These are phyloP conservation scores for Globia sparganii DNA, from an alignment of 2,888 invertebrate genomes.

Conservation along the genomic window DNA sequence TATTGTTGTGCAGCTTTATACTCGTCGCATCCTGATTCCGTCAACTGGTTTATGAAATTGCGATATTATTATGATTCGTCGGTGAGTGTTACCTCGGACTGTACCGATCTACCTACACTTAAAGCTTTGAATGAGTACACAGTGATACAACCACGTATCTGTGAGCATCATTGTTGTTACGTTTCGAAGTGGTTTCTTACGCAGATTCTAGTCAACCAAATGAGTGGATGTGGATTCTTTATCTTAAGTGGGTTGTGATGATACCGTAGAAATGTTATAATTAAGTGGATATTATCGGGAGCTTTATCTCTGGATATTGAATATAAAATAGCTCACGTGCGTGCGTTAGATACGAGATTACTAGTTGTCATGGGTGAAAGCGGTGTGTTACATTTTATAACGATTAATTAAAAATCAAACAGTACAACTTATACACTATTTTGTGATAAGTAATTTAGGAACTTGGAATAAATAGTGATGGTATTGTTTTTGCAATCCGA, in stretches of 20 bases:
- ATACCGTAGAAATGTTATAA: constrained; percentile 18
- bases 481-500: constrained; percentile 50
- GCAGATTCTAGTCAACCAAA: constrained; percentile 17
- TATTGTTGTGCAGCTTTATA: constrained; percentile 62
- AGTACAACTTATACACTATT: constrained; percentile 4
- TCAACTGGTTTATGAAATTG: constrained; percentile 82
- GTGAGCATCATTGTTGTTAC: constrained; percentile 39
- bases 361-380: constrained; percentile 7
- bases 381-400: not conserved
- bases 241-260: constrained; percentile 41
- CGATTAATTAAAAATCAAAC: constrained; percentile 10
- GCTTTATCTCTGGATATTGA: constrained; percentile 24
- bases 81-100: constrained; percentile 75
- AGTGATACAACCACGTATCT: constrained; percentile 34
- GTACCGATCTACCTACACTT: constrained; percentile 22
- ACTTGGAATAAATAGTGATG: constrained; percentile 32
- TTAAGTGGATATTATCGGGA: constrained; percentile 32
- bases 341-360: constrained; percentile 1
- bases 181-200: constrained; percentile 41
- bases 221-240: constrained; percentile 29
- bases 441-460: constrained; percentile 6
- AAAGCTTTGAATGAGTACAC: constrained; percentile 18
- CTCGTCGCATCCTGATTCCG: constrained; percentile 51
- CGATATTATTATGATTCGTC: constrained; percentile 87
- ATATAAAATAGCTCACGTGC: constrained; percentile 36